These are phyloP conservation scores for Glandiceps talaboti DNA, from an alignment of 53 echinoderm and acorn worm genomes.

Conservation along the genomic window DNA sequence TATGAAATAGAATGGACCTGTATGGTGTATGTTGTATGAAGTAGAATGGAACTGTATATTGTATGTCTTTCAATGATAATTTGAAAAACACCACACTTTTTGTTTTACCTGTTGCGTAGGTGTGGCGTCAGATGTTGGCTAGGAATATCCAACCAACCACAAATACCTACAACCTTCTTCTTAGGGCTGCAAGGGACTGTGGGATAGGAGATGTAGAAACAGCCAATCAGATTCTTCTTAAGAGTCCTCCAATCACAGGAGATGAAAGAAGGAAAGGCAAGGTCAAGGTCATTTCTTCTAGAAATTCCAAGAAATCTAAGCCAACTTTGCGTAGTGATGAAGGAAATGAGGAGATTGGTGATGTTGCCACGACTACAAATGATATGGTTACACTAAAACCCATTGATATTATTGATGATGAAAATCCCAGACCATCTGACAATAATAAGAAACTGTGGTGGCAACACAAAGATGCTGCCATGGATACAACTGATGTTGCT, in stretches of 20 bases:
- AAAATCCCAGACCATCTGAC: neutral
- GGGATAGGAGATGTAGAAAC: conserved; percentile 55
- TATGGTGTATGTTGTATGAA: too few relatives aligned
- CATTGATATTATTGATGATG: neutral
- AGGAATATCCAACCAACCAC: conserved; percentile 46
- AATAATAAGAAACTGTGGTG: neutral
- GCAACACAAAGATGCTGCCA: neutral
- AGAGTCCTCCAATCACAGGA: neutral
- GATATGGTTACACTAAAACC: neutral
- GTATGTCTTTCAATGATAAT: neutral
- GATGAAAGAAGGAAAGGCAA: conserved; percentile 5
- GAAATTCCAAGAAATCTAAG: too few relatives aligned
- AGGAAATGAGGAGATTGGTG: neutral
- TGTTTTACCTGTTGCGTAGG: too few relatives aligned
- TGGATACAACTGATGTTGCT: neutral
- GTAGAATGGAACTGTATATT: neutral
- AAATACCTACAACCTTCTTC: conserved; percentile 69
- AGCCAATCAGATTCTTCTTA: conserved; percentile 63
- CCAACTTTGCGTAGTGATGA: conserved; percentile 3
- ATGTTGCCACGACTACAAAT: neutral
- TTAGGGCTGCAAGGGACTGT: conserved; percentile 74
- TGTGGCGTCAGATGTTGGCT: conserved; percentile 62
- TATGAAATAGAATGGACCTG: too few relatives aligned
- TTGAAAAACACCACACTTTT: neutral
- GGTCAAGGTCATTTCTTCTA: neutral